Percentiles rank a stretch among this genome's conserved stretches.
These are phyloP conservation scores for Pycnonotus jocosus DNA, from an alignment of 2,113 vertebrate genomes.

Conservation along the genomic window DNA sequence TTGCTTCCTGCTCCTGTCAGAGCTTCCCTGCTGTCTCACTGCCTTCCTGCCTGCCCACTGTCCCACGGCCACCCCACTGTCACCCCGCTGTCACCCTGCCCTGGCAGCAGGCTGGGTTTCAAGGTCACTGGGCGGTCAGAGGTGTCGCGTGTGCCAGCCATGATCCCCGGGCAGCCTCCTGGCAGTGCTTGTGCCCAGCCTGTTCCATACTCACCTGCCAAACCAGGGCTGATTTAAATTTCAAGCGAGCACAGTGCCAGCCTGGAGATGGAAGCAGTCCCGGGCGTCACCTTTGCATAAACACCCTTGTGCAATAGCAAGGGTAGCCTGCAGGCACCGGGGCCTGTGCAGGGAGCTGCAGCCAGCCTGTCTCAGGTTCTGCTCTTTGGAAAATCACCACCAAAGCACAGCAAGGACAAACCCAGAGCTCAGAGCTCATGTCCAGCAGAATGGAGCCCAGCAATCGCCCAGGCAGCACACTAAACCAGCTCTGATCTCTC, in stretches of 20 bases:
- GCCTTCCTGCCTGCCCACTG: background rate
- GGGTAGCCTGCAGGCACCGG: background rate
- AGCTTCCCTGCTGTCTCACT: background rate
- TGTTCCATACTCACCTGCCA: background rate
- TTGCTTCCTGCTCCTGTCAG: background rate
- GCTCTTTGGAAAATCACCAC: background rate
- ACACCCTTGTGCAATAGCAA: background rate
- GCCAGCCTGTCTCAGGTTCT: background rate
- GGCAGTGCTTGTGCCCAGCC: background rate
- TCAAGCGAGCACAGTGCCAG: background rate
- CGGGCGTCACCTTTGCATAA: background rate
- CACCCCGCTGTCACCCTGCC: background rate
- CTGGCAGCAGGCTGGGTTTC: accelerated
- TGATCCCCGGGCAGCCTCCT: background rate
- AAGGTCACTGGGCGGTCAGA: background rate
- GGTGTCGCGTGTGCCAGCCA: background rate
- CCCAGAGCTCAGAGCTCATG: accelerated
- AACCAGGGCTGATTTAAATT: background rate
- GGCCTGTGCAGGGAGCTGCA: background rate
- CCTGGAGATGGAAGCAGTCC: background rate
- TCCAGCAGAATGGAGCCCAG: background rate
- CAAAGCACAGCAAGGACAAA: background rate
- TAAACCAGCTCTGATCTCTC: background rate
- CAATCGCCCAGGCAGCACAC: accelerated
- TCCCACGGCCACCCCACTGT: background rate